Base-by-base conservation (phyloP, 2,888 invertebrate species). In the Andrena hattorfiana region DNA sequence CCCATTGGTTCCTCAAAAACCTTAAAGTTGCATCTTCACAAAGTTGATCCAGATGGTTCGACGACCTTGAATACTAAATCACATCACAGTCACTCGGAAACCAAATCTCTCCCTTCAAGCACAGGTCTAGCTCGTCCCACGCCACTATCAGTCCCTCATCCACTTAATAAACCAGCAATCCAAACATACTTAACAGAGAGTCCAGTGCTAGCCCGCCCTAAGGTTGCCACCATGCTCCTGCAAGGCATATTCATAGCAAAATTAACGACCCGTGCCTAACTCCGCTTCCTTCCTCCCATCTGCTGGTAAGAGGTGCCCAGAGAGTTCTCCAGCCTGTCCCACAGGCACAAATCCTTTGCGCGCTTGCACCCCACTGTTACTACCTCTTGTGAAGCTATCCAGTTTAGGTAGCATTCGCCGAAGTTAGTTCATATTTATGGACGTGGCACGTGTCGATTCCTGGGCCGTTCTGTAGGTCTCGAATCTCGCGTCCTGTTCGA, bases 191-290 rank as follows among this genome's bases (percentile, higher is more conserved):
- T 49, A 20, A 49, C 32, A 59, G 28, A 28, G 23, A 16, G 60
- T 56, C 32, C 70, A 30, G 71, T n/a, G 59, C 59, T 49, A 48
- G 60, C 28, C 26, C 51, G 62, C 10, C 20, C 66, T 51, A 62
- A 70, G 83, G 62, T 70, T 56, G 73, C 72, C 10, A 64, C 51
- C 35, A 42, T 28, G 23, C 26, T 64, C 59, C 72, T 66, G 56
- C 77, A 54, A 56, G 87, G 89, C 91, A 90, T 91, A 92, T 92
- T 91, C 91, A 90, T 91, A 91, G 76, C 77, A 85, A 86, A 91
- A 91, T 92, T 92, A 92, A 92, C 92, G 92, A 92, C 88, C 91
- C 92, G 85, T 87, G 87, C 81, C 88, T 89, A 89, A 89, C 88
- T 88, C 80, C 23, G 42, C 56, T 70, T 71, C 56, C 87, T 75